Base-by-base conservation (phyloP, 2,888 invertebrate genomes). In the Tetrapedia diversipes region DNA sequence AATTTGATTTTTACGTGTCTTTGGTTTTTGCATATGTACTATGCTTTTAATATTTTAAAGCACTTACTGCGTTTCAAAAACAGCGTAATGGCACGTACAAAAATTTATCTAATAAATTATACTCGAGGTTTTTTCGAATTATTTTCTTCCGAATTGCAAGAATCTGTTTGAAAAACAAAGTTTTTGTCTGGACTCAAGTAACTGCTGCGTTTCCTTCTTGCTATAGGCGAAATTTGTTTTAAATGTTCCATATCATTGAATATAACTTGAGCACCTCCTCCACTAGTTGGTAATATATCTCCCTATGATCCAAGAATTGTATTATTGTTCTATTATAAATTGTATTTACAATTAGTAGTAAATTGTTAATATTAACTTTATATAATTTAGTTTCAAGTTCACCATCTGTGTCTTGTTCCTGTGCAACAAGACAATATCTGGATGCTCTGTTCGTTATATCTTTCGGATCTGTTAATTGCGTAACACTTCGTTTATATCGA, bases 181-280 rank as follows among this genome's bases (percentile, higher is more conserved):
- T 70, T 22, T 16, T 76, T 76, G 54, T 76, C 54, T 14, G 81
- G 66, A 14, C 67, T 80, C 19, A 56, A 45, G 32, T 59, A 64
- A 4, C 84, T 78, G 34, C 83, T 87, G 16, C 86, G 82, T 74
- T 87, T 88, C 77, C 86, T 86, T 53, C 81, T 78, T 34, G 77
- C 86, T 4, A 93, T 94, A 0, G 97, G 97, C 0, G 96, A 96
- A 86, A 95, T 94, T 89, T 97, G 97, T 79, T 95, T 95, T 16
- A 98, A 91, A 89, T 95, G 95, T 91, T 99, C 99, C 0, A 99
- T 96, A 91, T 98, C 98, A 85, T 97, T 96, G 90, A 98, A 98
- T 32, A 98, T 95, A 1, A 99, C 96, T 89, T 98, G 97, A 0
- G 98, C 97, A 0, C 99, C 99, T 0, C 99, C 99, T 1, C 97